Evolutionary conservation across 1,140 invertebrate species (phyloP).

Genomic region (Drosophila nasuta): DNA sequence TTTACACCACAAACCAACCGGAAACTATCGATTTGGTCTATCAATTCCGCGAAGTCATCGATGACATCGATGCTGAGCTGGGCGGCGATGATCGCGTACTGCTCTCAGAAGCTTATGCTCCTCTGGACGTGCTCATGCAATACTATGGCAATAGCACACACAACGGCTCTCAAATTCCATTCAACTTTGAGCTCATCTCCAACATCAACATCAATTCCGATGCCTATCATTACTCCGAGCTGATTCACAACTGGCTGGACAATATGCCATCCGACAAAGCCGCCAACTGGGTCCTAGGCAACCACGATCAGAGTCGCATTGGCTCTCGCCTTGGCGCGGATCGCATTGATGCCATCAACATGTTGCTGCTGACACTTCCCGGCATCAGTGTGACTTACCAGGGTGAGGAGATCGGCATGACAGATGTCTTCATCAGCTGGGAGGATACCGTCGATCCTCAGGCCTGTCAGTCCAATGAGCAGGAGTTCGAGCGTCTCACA

Average conservation of each 20-base stretch:
- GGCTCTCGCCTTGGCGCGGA: constrained; percentile 87
- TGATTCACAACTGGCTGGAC: constrained; percentile 87
- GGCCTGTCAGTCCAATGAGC: constrained; percentile 76
- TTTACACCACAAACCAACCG: constrained; percentile 87
- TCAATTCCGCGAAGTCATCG: constrained; percentile 86
- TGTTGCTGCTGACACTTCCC: constrained; percentile 89
- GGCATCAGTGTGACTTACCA: constrained; percentile 90
- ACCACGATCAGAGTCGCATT: constrained; percentile 88
- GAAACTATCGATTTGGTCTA: constrained; percentile 87
- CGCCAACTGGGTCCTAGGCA: constrained; percentile 89
- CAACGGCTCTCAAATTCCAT: constrained; percentile 88
- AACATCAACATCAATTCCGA: constrained; percentile 86
- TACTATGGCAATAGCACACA: constrained; percentile 87
- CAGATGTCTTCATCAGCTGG: constrained; percentile 87
- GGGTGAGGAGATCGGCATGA: constrained; percentile 94
- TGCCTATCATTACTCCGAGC: constrained; percentile 86
- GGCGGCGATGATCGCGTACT: constrained; percentile 87
- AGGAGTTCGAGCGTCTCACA: constrained; percentile 75
- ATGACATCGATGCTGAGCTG: constrained; percentile 84
- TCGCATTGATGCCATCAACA: constrained; percentile 88
- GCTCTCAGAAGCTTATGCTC: constrained; percentile 90
- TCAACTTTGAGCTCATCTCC: constrained; percentile 88
- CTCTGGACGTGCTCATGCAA: constrained; percentile 86
- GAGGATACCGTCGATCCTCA: constrained; percentile 85
- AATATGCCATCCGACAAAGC: constrained; percentile 86